Base-by-base conservation (phyloP, 2,888 invertebrate genomes). In the Palloptera scutellata region DNA sequence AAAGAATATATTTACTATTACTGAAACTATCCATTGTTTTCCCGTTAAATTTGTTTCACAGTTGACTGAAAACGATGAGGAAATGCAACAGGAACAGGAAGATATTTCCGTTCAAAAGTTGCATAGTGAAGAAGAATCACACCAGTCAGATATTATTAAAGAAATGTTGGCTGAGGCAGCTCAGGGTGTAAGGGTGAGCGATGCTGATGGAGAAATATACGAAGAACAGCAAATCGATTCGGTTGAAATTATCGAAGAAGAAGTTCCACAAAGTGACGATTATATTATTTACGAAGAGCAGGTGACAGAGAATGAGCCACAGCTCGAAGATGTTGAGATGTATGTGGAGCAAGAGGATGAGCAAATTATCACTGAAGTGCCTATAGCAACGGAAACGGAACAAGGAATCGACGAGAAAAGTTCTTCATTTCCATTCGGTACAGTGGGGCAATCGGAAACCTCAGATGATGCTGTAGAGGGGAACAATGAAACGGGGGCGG, bases 371-470 rank as follows among this genome's bases (percentile, higher is more conserved):
- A 63, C 57, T 42, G 74, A 72, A 51, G 63, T 64, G 51, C 57
- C 72, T 41, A 70, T 63, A 0, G 70, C 71, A 6, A 63, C 70
- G 2, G 74, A 78, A 60, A 71, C 77, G 13, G 71, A 6, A 72
- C 3, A 2, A 6, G 75, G n/a, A 40, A 78, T 80, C 11, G 84
- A 84, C 69, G 85, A 85, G 19, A 85, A 85, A 68, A 84, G 84
- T 59, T 85, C 84, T 9, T 85, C 85, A 10, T 85, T 85, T 73
- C 85, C 85, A 1, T 85, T 85, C 70, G 81, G 81, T 1, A 76
- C 70, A 2, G 79, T 78, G 2, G 76, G 75, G 13, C 83, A 82
- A 55, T 84, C 85, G 0, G 84, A 85, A 67, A 84, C 82, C 5
- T 84, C 85, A 5, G 84, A 84, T 66, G 85, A 85, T 59, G 76